A percentile compares a stretch with the other conserved stretches of the same genome.
Evolutionary conservation across 2,888 invertebrate genomes (phyloP).

Genomic region (Alloplasta piceator): DNA sequence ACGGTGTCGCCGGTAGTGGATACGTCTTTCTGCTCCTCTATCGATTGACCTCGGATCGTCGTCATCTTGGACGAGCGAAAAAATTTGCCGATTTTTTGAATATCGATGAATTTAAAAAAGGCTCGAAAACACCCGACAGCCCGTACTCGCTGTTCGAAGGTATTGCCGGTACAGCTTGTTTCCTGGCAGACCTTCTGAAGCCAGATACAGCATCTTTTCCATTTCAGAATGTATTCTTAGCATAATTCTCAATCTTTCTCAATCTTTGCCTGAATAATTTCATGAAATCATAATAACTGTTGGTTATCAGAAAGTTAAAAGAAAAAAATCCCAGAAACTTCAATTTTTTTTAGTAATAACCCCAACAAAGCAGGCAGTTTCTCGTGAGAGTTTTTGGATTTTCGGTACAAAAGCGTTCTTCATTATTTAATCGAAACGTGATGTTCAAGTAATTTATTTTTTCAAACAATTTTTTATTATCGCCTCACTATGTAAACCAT

Average conservation of each 20-base stretch:
- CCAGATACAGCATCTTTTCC: conserved; percentile 92
- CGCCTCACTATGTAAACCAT: too few relatives aligned
- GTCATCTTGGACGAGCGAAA: conserved; percentile 90
- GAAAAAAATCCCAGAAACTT: too few relatives aligned
- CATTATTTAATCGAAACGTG: too few relatives aligned
- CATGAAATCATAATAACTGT: too few relatives aligned
- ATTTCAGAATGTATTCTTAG: conserved; percentile 89
- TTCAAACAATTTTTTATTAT: too few relatives aligned
- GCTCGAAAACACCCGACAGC: conserved; percentile 90
- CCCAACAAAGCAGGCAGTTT: too few relatives aligned
- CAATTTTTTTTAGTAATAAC: too few relatives aligned
- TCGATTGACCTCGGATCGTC: conserved; percentile 89
- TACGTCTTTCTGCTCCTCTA: conserved; percentile 92
- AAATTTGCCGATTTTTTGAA: conserved; percentile 91
- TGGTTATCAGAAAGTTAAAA: too few relatives aligned
- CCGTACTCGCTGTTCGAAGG: conserved; percentile 95
- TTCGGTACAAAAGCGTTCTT: too few relatives aligned
- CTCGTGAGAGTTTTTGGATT: too few relatives aligned
- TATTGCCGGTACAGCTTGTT: conserved; percentile 93
- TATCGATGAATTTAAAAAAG: conserved; percentile 86
- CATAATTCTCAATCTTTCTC: background rate
- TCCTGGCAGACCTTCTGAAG: conserved; percentile 89
- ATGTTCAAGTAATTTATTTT: too few relatives aligned
- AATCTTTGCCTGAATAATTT: too few relatives aligned
- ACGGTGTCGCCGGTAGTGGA: conserved; percentile 93